A percentile compares a stretch with the other conserved stretches of the same genome.
Evolutionary conservation across 2,888 invertebrate genomes (phyloP).

Genomic region (Adelognathus sp.): DNA sequence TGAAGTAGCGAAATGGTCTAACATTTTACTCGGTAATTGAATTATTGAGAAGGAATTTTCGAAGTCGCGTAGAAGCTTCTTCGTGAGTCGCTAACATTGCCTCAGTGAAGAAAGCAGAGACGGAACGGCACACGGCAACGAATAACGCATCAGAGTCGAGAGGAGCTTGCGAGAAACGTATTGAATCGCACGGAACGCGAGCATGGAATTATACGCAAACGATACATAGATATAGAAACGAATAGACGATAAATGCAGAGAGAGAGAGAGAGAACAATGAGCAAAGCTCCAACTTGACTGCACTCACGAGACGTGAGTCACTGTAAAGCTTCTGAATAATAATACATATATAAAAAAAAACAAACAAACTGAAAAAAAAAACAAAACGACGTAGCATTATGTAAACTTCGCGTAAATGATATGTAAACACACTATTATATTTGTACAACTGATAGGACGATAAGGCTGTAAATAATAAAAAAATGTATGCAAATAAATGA

Average conservation of each 20-base stretch:
- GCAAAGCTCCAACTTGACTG: not conserved
- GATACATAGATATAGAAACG: not conserved
- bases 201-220: not conserved
- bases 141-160: not conserved
- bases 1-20: not conserved
- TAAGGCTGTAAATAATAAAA: constrained; percentile 70
- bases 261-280: not conserved
- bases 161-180: not conserved
- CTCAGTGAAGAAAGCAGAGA: not conserved
- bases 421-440: constrained; percentile 66
- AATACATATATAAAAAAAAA: too few relatives aligned
- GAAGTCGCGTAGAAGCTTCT: too few relatives aligned
- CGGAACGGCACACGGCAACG: not conserved
- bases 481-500: constrained; percentile 65
- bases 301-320: not conserved
- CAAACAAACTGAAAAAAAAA: constrained; percentile 16
- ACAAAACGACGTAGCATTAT: constrained; percentile 14
- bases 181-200: not conserved
- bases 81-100: not conserved
- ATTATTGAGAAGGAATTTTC: not conserved
- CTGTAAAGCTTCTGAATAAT: constrained; percentile 31
- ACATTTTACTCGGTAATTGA: not conserved
- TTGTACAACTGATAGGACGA: constrained; percentile 64
- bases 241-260: constrained; percentile 3
- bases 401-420: constrained; percentile 26